Percentiles rank a stretch among this genome's conserved stretches.
Conservation (phyloP, 1,140 invertebrate species). For the Leptinotarsa undecemlineata region DNA sequence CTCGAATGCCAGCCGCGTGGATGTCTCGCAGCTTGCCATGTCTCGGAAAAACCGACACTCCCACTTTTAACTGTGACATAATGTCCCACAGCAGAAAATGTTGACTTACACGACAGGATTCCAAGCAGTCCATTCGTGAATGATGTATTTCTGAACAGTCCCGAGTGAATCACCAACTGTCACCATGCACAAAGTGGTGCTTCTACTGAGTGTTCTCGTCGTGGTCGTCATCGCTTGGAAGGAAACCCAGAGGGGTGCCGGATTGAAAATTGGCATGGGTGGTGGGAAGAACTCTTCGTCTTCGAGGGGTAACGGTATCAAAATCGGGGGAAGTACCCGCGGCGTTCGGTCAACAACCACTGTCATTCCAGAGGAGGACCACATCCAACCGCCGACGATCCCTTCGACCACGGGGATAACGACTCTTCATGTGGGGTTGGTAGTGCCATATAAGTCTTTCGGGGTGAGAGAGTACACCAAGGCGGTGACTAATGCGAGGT, state of each 20-base stretch:
- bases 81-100: slow-evolving; percentile 4
- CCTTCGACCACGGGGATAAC: slow-evolving; percentile 38
- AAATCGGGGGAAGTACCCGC: slow-evolving; percentile 47
- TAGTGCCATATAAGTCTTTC: slow-evolving; percentile 77
- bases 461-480: slow-evolving; percentile 73
- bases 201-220: slow-evolving; percentile 50
- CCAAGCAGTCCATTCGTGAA: background rate
- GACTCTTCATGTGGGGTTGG: slow-evolving; percentile 65
- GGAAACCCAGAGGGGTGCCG: slow-evolving; percentile 55
- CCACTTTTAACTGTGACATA: slow-evolving; percentile 19
- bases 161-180: background rate
- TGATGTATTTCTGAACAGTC: background rate
- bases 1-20: background rate
- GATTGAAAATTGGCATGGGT: slow-evolving; percentile 52
- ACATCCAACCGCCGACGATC: slow-evolving; percentile 45
- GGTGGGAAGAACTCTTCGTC: slow-evolving; percentile 47
- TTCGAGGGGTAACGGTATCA: slow-evolving; percentile 48
- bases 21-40: background rate
- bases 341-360: slow-evolving; percentile 46
- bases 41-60: slow-evolving; percentile 20
- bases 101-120: slow-evolving; percentile 1
- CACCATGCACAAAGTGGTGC: slow-evolving; percentile 44
- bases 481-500: slow-evolving; percentile 69
- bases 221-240: slow-evolving; percentile 55
- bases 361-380: slow-evolving; percentile 46